phyloP scores from a whole-genome alignment of 2,797 vertebrate genomes.

The Rhinichthys osculus region DNA sequence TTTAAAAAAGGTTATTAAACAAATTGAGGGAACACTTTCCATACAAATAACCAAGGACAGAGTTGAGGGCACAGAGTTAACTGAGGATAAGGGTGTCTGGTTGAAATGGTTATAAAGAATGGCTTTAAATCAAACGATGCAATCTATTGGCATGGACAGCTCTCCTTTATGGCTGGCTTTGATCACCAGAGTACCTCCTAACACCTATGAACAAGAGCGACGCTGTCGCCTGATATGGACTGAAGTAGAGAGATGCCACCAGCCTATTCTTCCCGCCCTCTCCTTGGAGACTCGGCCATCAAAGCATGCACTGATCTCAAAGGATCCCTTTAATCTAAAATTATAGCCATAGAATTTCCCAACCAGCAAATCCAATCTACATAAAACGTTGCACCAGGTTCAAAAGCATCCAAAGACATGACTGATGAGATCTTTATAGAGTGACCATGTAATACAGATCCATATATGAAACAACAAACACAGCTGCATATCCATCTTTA shows the following conservation, averaged over 20 bases:
- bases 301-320: constrained; percentile 56
- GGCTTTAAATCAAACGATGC: constrained; percentile 50
- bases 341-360: constrained; percentile 54
- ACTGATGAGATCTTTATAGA: constrained; percentile 53
- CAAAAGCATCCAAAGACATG: constrained; percentile 36
- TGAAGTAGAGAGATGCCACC: constrained; percentile 31
- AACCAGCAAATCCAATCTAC: constrained; percentile 55
- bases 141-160: constrained; percentile 45
- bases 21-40: constrained; percentile 41
- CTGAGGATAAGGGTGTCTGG: constrained; percentile 4
- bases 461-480: constrained; percentile 6
- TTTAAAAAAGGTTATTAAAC: constrained; percentile 11
- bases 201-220: constrained; percentile 53
- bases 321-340: constrained; percentile 58
- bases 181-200: constrained; percentile 55
- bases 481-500: constrained; percentile 52
- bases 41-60: constrained; percentile 36
- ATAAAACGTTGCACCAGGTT: constrained; percentile 49
- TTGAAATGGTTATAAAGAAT: constrained; percentile 36
- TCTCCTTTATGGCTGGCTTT: constrained; percentile 53
- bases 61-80: constrained; percentile 19
- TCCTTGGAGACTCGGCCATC: constrained; percentile 47
- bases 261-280: constrained; percentile 29
- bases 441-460: constrained; percentile 11
- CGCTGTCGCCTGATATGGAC: constrained; percentile 41